Conservation (phyloP, 2,888 invertebrate species). For the Melanostoma scalare region DNA sequence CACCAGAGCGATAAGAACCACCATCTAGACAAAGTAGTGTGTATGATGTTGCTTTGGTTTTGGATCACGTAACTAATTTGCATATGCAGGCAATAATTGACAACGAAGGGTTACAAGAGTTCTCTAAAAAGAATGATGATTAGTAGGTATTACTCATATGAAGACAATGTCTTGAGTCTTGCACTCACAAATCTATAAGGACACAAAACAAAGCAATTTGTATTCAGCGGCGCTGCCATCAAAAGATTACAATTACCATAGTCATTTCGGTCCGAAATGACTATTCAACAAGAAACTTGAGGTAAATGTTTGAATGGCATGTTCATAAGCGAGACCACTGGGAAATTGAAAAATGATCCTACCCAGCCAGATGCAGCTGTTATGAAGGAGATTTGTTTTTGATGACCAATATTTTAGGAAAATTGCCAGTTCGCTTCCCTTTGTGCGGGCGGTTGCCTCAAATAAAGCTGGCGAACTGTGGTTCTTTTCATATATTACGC, state of each 20-base stretch:
- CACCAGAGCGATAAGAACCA: slow-evolving; percentile 35
- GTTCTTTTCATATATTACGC: too few species aligned
- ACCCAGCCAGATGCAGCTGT: too few species aligned
- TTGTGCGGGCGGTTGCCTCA: too few species aligned
- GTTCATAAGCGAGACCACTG: too few species aligned
- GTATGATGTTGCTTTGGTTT: not conserved
- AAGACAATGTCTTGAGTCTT: slow-evolving; percentile 17
- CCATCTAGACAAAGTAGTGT: slow-evolving; percentile 26
- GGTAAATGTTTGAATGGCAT: too few species aligned
- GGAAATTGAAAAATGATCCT: too few species aligned
- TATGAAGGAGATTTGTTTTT: too few species aligned
- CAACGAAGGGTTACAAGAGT: slow-evolving; percentile 39
- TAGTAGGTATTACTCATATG: slow-evolving; percentile 39
- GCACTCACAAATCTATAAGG: slow-evolving; percentile 15
- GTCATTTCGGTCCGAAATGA: not conserved
- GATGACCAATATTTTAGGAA: too few species aligned
- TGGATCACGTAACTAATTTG: slow-evolving; percentile 59
- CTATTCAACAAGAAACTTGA: too few species aligned
- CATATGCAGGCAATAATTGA: slow-evolving; percentile 27
- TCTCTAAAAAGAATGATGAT: not conserved
- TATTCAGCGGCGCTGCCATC: slow-evolving; percentile 1
- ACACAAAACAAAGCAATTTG: not conserved
- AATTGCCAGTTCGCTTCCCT: too few species aligned
- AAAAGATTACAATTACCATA: slow-evolving; percentile 17
- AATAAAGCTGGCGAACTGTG: too few species aligned